Evolutionary conservation across 2,113 vertebrate genomes (phyloP), one percentile per base, ranked within the genome.

Genomic region (Pseudorasbora parva): DNA sequence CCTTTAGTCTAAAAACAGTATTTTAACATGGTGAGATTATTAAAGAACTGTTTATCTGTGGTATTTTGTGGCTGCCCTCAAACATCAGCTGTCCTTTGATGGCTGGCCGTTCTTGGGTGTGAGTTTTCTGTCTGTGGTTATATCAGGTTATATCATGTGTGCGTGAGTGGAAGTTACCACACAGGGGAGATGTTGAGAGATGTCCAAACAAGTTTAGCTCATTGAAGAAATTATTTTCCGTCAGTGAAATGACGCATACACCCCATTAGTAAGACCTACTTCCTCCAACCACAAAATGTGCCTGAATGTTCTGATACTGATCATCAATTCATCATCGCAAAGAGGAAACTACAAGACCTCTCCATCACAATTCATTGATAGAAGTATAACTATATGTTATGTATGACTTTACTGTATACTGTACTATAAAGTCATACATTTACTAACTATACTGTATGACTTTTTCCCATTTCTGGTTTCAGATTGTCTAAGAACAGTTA

Each of bases 141-240:
- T 15, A 72, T 45, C 68, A 25, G n/a, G 41, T 45, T 33, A 33
- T 4, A n/a, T 25, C 0, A 5, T 71, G 82, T 45, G 49, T 81
- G 60, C 49, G 10, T 41, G 66, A 14, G 27, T 76, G 37, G 41
- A 74, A 82, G 30, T 87, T 79, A 83, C 47, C 15, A 78, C 85
- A 83, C 41, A 60, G 37, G 27, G 25, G 66, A 41, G 64, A 62
- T 30, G 47, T 74, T 54, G 72, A 23, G 74, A 85, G 83, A 85
- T 87, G 86, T 82, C 78, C 66, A 75, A 85, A 87, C 68, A 51
- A 75, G 73, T 78, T 84, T 25, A 75, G 84, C 19, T 76, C 79
- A 85, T 87, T 87, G 83, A 87, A 78, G 47, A 81, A 85, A 81
- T 82, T 72, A 74, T 76, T 79, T 74, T 59, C 83, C 81, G 75